Conservation (phyloP, 2,888 invertebrate genomes). For the Drosophila ustulata region DNA sequence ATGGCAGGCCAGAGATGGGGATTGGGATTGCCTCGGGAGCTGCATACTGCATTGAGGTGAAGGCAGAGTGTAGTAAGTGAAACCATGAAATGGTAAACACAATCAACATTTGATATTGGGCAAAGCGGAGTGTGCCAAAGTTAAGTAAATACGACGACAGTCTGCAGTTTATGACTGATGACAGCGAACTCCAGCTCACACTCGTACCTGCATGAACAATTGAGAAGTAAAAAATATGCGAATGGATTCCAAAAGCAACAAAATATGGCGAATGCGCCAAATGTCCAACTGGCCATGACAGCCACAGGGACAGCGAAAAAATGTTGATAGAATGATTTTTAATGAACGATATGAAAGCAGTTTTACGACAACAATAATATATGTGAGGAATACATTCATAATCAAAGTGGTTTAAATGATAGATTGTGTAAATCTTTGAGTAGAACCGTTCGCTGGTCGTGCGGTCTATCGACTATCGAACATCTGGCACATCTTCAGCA, state of each 20-base stretch:
- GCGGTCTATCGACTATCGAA: conserved; percentile 36
- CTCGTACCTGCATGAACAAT: conserved; percentile 35
- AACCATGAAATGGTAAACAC: conserved; percentile 72
- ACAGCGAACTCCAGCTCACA: conserved; percentile 19
- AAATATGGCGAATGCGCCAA: background rate
- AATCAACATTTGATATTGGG: conserved; percentile 66
- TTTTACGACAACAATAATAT: background rate
- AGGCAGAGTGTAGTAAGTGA: conserved; percentile 52
- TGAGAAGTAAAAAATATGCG: conserved; percentile 36
- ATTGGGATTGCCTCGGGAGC: conserved; percentile 4
- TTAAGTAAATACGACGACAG: conserved; percentile 59
- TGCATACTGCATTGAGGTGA: conserved; percentile 18
- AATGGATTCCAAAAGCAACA: conserved; percentile 8
- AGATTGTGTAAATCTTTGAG: background rate
- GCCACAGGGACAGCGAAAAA: background rate
- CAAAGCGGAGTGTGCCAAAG: conserved; percentile 53
- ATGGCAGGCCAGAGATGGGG: conserved; percentile 10
- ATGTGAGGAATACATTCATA: background rate
- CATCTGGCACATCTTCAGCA: conserved; percentile 50
- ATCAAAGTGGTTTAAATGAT: background rate
- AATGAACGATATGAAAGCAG: conserved; percentile 21
- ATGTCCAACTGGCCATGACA: background rate
- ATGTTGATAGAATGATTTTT: conserved; percentile 24
- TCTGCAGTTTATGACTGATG: conserved; percentile 57
- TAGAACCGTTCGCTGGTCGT: background rate